These are phyloP conservation scores for Agrotis exclamationis DNA, from an alignment of 2,888 invertebrate genomes.

Conservation along the genomic window DNA sequence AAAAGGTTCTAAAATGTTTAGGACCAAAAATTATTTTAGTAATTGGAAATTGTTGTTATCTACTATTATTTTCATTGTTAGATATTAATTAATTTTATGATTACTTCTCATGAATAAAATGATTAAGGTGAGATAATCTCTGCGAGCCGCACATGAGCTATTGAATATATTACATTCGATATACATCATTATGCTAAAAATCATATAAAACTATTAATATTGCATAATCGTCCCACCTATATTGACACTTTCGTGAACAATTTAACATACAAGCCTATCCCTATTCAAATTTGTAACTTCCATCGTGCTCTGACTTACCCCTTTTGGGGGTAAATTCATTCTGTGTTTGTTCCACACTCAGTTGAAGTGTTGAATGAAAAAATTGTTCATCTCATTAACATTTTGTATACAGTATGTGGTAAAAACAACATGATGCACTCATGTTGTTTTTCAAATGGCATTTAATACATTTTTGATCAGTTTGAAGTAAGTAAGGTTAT, in stretches of 20 bases:
- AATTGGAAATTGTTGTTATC: constrained; percentile 20
- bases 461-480: background rate
- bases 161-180: constrained; percentile 39
- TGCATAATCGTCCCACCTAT: constrained; percentile 89
- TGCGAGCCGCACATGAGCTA: constrained; percentile 6
- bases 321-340: constrained; percentile 74
- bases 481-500: background rate
- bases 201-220: constrained; percentile 77
- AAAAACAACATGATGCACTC: too few species aligned
- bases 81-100: background rate
- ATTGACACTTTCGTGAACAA: constrained; percentile 68
- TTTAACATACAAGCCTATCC: constrained; percentile 80
- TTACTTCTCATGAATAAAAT: constrained; percentile 13
- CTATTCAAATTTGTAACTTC: constrained; percentile 90
- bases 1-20: too few species aligned
- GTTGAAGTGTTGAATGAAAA: background rate
- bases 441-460: too few species aligned
- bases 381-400: too few species aligned
- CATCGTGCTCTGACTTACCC: constrained; percentile 89
- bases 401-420: too few species aligned
- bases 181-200: constrained; percentile 52
- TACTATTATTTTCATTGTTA: background rate
- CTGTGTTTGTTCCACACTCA: constrained; percentile 73
- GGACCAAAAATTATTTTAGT: background rate
- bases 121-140: constrained; percentile 18